These are phyloP conservation scores for Bombus confusus DNA, from an alignment of 1,140 invertebrate species.

Conservation along the genomic window DNA sequence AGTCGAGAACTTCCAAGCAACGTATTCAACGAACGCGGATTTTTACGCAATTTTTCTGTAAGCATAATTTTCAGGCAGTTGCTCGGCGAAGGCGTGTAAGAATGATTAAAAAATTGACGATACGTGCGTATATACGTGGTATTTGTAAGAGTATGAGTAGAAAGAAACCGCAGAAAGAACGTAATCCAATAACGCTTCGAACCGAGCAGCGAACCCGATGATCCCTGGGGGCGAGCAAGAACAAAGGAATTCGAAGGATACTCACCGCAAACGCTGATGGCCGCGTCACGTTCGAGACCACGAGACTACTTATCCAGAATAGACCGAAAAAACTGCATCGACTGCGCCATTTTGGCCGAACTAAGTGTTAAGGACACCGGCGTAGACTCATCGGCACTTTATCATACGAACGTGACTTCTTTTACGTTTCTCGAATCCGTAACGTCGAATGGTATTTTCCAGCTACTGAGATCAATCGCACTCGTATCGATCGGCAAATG, in stretches of 20 bases:
- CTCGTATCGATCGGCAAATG: too few species aligned
- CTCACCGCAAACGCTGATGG: constrained; percentile 23
- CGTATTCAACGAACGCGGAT: too few species aligned
- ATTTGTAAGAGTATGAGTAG: neutral
- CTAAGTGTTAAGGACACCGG: constrained; percentile 7
- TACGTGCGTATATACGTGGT: neutral
- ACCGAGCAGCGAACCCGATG: constrained; percentile 17
- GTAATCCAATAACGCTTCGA: constrained; percentile 34
- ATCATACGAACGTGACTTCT: constrained; percentile 16
- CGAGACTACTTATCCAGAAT: constrained; percentile 39
- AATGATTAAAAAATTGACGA: neutral
- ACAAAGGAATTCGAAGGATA: constrained; percentile 37
- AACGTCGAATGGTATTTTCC: too few species aligned
- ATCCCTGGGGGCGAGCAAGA: constrained; percentile 14
- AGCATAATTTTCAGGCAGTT: too few species aligned
- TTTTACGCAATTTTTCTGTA: too few species aligned
- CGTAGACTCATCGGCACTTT: constrained; percentile 1
- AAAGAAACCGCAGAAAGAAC: constrained; percentile 33
- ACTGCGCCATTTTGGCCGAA: neutral
- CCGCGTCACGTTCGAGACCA: constrained; percentile 35
- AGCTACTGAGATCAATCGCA: too few species aligned
- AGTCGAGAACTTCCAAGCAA: too few species aligned
- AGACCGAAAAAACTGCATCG: constrained; percentile 32
- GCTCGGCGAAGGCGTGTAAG: too few species aligned
- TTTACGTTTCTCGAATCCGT: neutral